Evolutionary conservation across 2,888 invertebrate genomes (phyloP), one percentile per base, ranked within the genome.

Genomic region (Myopa tessellatipennis): DNA sequence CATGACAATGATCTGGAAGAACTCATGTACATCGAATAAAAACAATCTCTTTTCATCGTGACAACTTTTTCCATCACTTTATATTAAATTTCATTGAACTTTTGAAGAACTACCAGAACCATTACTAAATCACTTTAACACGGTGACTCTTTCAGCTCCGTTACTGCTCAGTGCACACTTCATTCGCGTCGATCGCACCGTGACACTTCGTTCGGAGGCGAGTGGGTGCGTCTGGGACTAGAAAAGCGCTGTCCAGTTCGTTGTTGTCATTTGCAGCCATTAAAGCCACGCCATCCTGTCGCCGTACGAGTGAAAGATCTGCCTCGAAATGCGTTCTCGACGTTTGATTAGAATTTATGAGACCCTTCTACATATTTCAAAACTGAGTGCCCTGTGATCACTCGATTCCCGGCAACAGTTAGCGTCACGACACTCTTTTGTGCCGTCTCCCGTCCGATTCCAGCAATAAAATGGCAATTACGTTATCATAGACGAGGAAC

Each of bases 261-360:
- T 26, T 18, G 18, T 18, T 50, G 26, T 12, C 50, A 69, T 69
- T 69, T 50, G 69, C n/a, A 69, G 50, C 45, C 69, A 69, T 69
- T 69, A 69, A 69, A 16, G n/a, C n/a, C 12, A 16, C 40, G 69
- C 8, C 50, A 45, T 45, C 69, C 8, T 61, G 26, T 61, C 10
- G 26, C 10, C 34, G 61, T 4, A 6, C 5, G 58, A 16, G 18
- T 58, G 58, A 58, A 58, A 16, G 61, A 61, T 61, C 61, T 61
- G 26, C 34, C 34, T 61, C 61, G 26, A n/a, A 61, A 61, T 61
- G 61, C 45, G 26, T n/a, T 10, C 69, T 26, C 18, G 38, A 50
- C 16, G 18, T 69, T 69, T 45, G 45, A 69, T 69, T 69, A 69
- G 69, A 69, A 69, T 69, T 69, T 69, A 69, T 69, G 69, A 69